Conservation (phyloP, 1,140 invertebrate species). For the Metopolophium dirhodum region DNA sequence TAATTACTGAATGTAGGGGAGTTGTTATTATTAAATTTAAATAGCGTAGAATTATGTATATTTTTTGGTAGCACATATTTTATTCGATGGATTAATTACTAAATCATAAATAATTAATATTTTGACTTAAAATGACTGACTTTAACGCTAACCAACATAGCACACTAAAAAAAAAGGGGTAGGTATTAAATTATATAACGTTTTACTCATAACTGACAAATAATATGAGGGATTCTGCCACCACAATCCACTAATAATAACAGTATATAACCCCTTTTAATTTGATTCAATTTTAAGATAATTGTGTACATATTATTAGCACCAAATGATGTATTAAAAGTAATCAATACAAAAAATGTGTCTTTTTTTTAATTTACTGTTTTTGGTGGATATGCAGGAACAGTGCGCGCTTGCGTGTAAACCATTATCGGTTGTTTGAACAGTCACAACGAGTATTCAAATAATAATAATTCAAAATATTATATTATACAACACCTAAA, state of each 20-base stretch:
- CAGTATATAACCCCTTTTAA: not conserved
- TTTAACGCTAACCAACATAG: not conserved
- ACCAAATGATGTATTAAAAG: not conserved
- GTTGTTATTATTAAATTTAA: not conserved
- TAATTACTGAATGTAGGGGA: not conserved
- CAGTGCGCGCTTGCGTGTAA: not conserved
- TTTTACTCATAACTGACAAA: not conserved
- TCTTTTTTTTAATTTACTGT: not conserved
- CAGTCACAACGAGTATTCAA: not conserved
- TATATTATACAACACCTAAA: not conserved
- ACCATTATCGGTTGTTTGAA: not conserved
- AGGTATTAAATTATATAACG: not conserved
- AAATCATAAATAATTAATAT: not conserved
- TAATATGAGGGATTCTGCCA: not conserved
- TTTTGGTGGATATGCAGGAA: not conserved
- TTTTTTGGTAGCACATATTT: not conserved
- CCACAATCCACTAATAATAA: not conserved
- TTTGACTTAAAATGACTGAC: not conserved
- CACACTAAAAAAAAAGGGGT: not conserved
- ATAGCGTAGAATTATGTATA: not conserved
- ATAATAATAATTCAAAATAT: constrained; percentile 19
- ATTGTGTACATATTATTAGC: not conserved
- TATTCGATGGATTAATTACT: not conserved
- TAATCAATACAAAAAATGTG: not conserved
- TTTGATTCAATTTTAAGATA: not conserved